These are phyloP conservation scores for Siniperca scherzeri DNA, from an alignment of 2,797 vertebrate species.

Conservation along the genomic window DNA sequence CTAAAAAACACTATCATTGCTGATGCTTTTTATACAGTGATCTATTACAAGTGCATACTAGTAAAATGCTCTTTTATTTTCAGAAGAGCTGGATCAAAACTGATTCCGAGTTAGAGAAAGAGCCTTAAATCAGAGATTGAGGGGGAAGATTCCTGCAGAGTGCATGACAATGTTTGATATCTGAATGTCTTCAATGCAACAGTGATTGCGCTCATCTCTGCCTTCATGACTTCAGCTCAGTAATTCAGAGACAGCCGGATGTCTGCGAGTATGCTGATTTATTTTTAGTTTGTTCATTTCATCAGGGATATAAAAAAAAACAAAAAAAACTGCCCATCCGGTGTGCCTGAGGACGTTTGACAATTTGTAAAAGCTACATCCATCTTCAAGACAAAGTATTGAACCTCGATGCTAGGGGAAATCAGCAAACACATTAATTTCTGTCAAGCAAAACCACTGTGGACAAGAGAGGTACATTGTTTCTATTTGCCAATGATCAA, in stretches of 20 bases:
- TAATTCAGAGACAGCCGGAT: constrained; percentile 52
- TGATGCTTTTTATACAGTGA: not conserved
- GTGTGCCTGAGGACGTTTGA: constrained; percentile 67
- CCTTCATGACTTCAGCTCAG: constrained; percentile 39
- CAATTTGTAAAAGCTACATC: constrained; percentile 76
- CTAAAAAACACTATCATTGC: constrained; percentile 2
- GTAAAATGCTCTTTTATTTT: constrained; percentile 27
- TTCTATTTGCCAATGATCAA: constrained; percentile 73
- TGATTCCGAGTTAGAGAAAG: constrained; percentile 4
- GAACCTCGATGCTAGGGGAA: constrained; percentile 64
- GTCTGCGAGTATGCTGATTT: constrained; percentile 54
- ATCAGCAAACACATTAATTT: constrained; percentile 75
- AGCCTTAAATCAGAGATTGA: constrained; percentile 25
- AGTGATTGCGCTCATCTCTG: constrained; percentile 50
- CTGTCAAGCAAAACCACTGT: constrained; percentile 62
- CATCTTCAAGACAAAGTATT: constrained; percentile 79
- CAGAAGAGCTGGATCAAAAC: constrained; percentile 13
- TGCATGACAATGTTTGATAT: constrained; percentile 34
- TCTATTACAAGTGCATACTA: not conserved
- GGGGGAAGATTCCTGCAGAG: constrained; percentile 31
- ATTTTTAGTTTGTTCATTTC: constrained; percentile 67
- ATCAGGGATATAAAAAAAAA: constrained; percentile 42
- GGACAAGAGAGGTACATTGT: constrained; percentile 59
- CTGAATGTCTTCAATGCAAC: constrained; percentile 32
- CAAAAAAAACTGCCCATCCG: constrained; percentile 37